These are phyloP conservation scores for Pongo pygmaeus DNA, from an alignment of 2,113 vertebrate species.

Conservation along the genomic window DNA sequence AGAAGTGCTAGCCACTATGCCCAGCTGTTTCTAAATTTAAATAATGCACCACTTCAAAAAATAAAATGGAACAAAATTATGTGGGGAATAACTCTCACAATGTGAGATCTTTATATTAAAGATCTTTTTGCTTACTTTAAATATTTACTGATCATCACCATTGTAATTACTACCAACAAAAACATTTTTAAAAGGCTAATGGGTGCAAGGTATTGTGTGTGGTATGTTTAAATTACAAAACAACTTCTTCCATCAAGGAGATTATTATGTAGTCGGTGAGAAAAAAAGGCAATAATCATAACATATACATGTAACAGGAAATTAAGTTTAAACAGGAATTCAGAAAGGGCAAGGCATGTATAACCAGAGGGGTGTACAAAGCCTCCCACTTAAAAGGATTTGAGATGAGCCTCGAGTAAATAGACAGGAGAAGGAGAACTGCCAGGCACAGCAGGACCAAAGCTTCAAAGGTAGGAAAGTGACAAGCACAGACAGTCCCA, in stretches of 20 bases:
- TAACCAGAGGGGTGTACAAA: neutral
- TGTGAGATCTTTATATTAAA: neutral
- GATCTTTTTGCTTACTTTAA: neutral
- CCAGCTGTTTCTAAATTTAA: neutral
- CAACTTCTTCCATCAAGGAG: neutral
- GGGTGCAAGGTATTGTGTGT: neutral
- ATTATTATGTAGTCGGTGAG: neutral
- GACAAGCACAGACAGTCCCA: neutral
- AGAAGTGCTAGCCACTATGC: neutral
- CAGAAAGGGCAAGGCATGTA: neutral
- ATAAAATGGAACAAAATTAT: neutral
- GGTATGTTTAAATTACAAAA: constrained; percentile 4
- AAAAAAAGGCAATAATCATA: neutral
- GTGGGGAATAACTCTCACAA: neutral
- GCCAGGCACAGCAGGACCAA: neutral
- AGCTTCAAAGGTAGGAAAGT: neutral
- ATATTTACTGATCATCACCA: neutral
- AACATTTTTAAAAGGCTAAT: neutral
- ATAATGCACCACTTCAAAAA: neutral
- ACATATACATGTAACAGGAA: neutral
- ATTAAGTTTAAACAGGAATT: neutral
- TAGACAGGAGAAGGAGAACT: neutral
- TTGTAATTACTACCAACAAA: neutral
- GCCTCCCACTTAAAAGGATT: neutral
- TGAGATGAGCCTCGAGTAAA: neutral